Evolutionary conservation across 2,797 vertebrate species (phyloP).

Genomic region (Enteromius trimaculatus): DNA sequence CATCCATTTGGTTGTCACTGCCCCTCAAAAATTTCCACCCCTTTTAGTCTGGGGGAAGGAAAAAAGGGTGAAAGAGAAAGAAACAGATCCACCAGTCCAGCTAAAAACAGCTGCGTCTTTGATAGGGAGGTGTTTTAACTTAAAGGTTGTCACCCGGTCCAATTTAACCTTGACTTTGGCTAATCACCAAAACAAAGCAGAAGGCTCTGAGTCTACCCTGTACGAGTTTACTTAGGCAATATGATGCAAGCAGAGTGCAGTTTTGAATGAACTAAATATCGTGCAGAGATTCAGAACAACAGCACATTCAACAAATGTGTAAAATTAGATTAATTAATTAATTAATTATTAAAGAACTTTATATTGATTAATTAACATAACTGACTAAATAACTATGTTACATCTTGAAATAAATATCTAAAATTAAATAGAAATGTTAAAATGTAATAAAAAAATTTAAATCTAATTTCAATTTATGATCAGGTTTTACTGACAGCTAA

Average conservation of each 20-base stretch:
- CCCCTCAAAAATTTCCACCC: constrained; percentile 60
- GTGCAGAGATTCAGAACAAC: background rate
- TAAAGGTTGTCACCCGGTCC: background rate
- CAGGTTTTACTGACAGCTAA: too few relatives aligned
- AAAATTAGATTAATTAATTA: too few relatives aligned
- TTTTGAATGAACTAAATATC: background rate
- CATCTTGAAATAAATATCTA: too few relatives aligned
- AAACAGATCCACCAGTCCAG: constrained; percentile 23
- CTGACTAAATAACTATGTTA: too few relatives aligned
- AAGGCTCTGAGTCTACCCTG: background rate
- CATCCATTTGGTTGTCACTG: constrained; percentile 68
- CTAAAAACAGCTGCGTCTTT: background rate
- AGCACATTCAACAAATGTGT: background rate
- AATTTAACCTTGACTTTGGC: background rate
- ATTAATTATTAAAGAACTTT: too few relatives aligned
- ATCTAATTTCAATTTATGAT: too few relatives aligned
- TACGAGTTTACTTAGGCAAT: background rate
- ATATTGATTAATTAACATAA: too few relatives aligned
- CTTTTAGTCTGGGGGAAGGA: constrained; percentile 50
- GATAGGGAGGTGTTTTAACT: background rate
- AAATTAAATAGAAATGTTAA: too few relatives aligned
- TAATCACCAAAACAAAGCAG: background rate
- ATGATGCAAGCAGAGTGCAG: background rate
- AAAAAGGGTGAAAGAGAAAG: constrained; percentile 34
- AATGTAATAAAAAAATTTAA: too few relatives aligned